Evolutionary conservation across 2,888 invertebrate species (phyloP), one percentile per base, ranked within the genome.

Genomic region (Camptogramma bilineatum): DNA sequence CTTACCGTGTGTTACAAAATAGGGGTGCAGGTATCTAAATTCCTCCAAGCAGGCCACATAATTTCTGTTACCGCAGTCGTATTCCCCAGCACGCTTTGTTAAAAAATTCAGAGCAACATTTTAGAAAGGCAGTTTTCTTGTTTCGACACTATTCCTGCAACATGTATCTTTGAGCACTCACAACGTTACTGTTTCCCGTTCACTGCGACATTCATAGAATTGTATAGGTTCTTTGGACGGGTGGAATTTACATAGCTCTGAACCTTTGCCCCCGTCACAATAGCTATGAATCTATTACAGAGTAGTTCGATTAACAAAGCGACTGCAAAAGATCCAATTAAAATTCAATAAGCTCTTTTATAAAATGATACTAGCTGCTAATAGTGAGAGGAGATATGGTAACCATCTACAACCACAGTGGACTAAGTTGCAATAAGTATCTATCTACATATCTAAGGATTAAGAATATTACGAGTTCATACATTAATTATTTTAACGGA

Each of bases 201-300:
- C 61, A 61, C 42, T 19, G 62, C 52, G 47, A 55, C 60, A 58
- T 53, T 52, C 62, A 58, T 52, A 47, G 52, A 66, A 68, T 66
- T 69, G 64, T 63, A 71, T 53, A 48, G 42, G 16, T 31, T 47
- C 62, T 61, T 60, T 60, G 28, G 62, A 44, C 44, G 57, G 46
- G 56, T 47, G 13, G 55, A 69, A 72, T 72, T 69, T 72, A 61
- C 71, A 65, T 69, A 66, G 66, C 64, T 52, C 47, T 61, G 58
- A 64, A 60, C 66, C 57, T 64, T 66, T 58, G 31, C 65, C 46
- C 50, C 53, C 18, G 47, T 52, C 53, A 69, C 62, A 65, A 66
- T 64, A 54, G 53, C 62, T 48, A 60, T 68, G 68, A 71, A 68
- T 70, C 63, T 70, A 68, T 68, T 66, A 65, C 62, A 54, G 47